Evolutionary conservation across 2,888 invertebrate species (phyloP).

Genomic region (Cybosia mesomella): DNA sequence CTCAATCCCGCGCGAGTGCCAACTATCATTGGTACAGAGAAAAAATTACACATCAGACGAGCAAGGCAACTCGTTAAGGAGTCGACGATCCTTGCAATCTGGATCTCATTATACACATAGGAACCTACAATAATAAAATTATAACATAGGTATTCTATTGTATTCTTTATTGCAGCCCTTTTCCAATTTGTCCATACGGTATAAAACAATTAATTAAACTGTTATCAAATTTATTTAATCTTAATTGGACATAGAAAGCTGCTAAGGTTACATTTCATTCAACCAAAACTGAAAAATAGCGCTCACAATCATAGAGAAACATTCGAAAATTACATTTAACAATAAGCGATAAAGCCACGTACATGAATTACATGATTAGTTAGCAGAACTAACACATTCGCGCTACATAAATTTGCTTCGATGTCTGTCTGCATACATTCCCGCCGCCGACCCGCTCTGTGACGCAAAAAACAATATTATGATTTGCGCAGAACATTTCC

Average conservation of each 20-base stretch:
- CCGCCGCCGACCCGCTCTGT: constrained; percentile 44
- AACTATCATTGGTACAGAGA: constrained; percentile 50
- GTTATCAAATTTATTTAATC: background rate
- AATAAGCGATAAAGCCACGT: constrained; percentile 44
- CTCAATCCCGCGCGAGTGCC: constrained; percentile 53
- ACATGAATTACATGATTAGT: constrained; percentile 46
- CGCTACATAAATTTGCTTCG: constrained; percentile 52
- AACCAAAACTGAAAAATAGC: constrained; percentile 27
- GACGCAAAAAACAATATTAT: constrained; percentile 60
- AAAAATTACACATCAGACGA: constrained; percentile 17
- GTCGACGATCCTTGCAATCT: constrained; percentile 3
- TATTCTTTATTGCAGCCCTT: background rate
- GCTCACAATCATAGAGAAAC: constrained; percentile 34
- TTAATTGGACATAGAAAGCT: constrained; percentile 6
- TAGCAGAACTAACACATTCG: constrained; percentile 62
- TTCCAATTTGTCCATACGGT: background rate
- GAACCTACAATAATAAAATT: background rate
- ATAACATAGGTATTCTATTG: background rate
- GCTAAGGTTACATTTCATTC: constrained; percentile 21
- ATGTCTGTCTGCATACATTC: constrained; percentile 52
- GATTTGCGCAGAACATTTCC: constrained; percentile 64
- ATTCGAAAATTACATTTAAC: constrained; percentile 41
- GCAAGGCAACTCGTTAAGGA: background rate
- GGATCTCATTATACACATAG: background rate
- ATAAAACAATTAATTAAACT: background rate